Evolutionary conservation across 2,113 vertebrate species (phyloP), one percentile per base, ranked within the genome.

Genomic region (Xenopus laevis): DNA sequence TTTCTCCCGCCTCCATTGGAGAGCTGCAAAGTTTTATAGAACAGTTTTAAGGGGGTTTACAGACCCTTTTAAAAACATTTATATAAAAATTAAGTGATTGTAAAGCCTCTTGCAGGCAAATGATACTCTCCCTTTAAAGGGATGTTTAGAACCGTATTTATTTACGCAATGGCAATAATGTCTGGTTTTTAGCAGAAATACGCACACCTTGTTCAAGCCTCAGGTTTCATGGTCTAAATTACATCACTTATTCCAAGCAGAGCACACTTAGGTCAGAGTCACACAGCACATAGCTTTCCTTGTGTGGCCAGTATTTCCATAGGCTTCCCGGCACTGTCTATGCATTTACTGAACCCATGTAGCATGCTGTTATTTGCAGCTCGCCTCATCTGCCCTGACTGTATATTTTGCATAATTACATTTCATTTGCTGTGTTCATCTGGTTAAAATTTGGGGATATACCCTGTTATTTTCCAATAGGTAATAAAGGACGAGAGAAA

Each of bases 191-290:
- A 60, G 20, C 2, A 23, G 44, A n/a, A 61, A 69, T 53, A 62
- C 59, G 50, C 65, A 76, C 65, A 76, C 65, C 73, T 76, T 76
- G 73, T 76, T 59, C 44, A 21, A 47, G 65, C 73, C 62, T 69
- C 66, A 55, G 57, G n/a, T 76, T 76, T 76, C 33, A 40, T 40
- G 33, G 33, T 40, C 27, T 53, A 40, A 61, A 69, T 76, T 27
- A 76, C 73, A 76, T 76, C 73, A 76, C 65, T 76, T 76, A 21
- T 76, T 76, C 73, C 73, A 67, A 53, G 68, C 58, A 69, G 57
- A 62, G 33, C 45, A 53, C 65, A 63, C 73, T 76, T 68, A 76
- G 65, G 73, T 69, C 73, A 76, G 64, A 57, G 65, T 69, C 73
- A 69, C 63, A 33, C 47, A 40, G 45, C 73, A 76, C 65, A 75